Evolutionary conservation across 2,797 vertebrate genomes (phyloP).

Genomic region (Xyrichtys novacula): DNA sequence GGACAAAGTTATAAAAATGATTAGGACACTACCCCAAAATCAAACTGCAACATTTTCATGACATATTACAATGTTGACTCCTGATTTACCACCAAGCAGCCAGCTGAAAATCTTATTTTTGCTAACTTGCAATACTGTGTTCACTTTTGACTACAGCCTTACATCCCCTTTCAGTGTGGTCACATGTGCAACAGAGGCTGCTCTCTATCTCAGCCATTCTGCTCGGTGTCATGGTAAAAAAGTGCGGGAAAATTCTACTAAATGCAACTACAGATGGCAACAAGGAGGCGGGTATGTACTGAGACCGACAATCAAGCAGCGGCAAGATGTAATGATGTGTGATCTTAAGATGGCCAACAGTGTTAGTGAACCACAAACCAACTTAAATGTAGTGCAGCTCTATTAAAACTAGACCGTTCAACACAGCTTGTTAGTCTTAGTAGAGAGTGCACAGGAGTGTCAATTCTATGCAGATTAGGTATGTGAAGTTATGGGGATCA

Average conservation of each 20-base stretch:
- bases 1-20: no score
- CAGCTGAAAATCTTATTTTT: background rate
- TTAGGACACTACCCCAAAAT: no score
- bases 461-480: no score
- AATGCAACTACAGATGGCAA: background rate
- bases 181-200: background rate
- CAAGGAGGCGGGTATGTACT: background rate
- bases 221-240: background rate
- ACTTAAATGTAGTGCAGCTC: no score
- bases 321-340: background rate
- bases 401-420: no score
- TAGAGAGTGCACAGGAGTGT: no score
- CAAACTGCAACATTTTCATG: background rate
- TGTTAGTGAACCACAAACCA: no score
- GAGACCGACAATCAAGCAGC: background rate
- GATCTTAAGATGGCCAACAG: no score
- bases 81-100: background rate
- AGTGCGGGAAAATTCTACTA: background rate
- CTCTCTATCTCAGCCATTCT: background rate
- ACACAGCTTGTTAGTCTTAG: no score
- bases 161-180: no score
- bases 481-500: no score
- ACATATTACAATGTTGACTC: background rate
- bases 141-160: background rate
- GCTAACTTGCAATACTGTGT: background rate